These are phyloP conservation scores for Xiphophorus birchmanni DNA, from an alignment of 2,797 vertebrate species.

Conservation along the genomic window DNA sequence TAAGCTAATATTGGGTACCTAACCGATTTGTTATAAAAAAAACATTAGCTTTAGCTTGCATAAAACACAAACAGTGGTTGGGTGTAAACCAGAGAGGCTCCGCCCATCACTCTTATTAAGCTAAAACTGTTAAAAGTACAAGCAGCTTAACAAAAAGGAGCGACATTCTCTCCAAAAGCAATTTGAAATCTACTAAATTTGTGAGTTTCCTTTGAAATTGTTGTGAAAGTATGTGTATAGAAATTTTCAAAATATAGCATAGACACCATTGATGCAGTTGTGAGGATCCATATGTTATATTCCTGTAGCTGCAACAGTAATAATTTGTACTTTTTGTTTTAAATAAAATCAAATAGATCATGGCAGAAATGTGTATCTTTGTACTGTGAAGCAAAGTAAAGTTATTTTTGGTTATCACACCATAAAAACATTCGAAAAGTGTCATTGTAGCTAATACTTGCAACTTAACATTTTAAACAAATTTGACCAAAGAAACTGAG, in stretches of 20 bases:
- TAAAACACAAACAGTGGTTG: too few species aligned
- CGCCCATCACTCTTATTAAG: too few species aligned
- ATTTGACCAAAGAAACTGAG: neutral
- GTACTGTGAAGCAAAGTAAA: neutral
- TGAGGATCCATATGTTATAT: neutral
- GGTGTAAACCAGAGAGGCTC: too few species aligned
- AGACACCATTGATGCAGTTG: neutral
- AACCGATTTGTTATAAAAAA: too few species aligned
- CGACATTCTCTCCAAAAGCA: neutral
- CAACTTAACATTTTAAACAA: neutral
- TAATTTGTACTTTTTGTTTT: neutral
- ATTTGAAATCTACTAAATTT: neutral
- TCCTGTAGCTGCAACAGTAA: neutral
- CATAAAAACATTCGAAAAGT: too few species aligned
- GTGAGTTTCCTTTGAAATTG: neutral
- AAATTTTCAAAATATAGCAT: neutral
- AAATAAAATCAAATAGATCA: neutral
- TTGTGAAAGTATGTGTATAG: neutral
- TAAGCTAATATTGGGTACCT: too few species aligned
- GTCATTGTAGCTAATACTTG: neutral
- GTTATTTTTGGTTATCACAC: neutral
- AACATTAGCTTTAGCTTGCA: too few species aligned
- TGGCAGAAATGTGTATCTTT: neutral
- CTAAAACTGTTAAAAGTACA: neutral
- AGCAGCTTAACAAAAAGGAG: neutral